phyloP scores from a whole-genome alignment of 2,888 invertebrate genomes.

The Seladonia tumulorum region DNA sequence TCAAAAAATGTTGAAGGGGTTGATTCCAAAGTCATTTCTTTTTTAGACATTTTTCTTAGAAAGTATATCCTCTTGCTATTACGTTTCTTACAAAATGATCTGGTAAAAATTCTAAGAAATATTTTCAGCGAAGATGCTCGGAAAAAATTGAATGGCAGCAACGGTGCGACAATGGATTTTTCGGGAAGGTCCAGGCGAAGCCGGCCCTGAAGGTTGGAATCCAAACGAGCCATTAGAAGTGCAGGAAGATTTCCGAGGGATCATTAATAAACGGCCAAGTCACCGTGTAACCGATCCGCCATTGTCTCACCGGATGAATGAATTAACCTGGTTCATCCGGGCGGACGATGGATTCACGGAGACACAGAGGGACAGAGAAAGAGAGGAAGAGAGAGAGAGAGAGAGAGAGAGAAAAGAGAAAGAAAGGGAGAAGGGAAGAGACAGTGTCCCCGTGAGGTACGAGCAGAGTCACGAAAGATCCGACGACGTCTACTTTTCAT shows the following conservation, averaged over 20 bases:
- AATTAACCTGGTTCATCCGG: slow-evolving; percentile 74
- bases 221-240: slow-evolving; percentile 63
- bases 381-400: background rate
- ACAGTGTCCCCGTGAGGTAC: slow-evolving; percentile 50
- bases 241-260: slow-evolving; percentile 68
- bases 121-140: no score
- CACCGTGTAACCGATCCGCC: slow-evolving; percentile 79
- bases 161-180: background rate
- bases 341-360: slow-evolving; percentile 51
- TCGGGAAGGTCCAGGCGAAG: background rate
- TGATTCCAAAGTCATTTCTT: no score
- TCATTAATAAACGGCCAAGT: slow-evolving; percentile 81
- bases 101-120: no score
- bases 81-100: background rate
- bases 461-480: slow-evolving; percentile 68
- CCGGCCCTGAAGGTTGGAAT: slow-evolving; percentile 54
- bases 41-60: no score
- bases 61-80: no score
- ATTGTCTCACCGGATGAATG: slow-evolving; percentile 79
- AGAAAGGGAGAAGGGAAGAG: background rate
- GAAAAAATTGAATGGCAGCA: background rate
- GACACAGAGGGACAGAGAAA: slow-evolving; percentile 2
- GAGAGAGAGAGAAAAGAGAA: background rate
- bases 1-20: no score
- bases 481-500: slow-evolving; percentile 67